Conservation (phyloP, 2,888 invertebrate species). For the Mamestra brassicae region DNA sequence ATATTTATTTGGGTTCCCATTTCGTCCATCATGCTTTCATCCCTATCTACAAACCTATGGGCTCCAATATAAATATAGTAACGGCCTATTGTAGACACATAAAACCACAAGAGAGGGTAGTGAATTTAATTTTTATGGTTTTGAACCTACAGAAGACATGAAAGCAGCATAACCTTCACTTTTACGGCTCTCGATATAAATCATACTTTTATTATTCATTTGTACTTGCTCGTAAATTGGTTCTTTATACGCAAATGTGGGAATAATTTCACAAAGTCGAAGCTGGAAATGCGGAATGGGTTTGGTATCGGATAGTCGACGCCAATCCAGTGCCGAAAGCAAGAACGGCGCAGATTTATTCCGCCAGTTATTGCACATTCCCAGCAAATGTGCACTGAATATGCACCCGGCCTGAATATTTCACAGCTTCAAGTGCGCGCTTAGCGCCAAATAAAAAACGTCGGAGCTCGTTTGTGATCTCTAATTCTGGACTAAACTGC, state of each 20-base stretch:
- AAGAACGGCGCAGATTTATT: constrained; percentile 77
- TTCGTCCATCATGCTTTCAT: constrained; percentile 63
- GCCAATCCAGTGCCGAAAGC: constrained; percentile 73
- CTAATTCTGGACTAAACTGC: constrained; percentile 46
- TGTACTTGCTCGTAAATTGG: constrained; percentile 46
- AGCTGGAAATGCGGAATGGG: constrained; percentile 64
- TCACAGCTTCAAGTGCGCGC: constrained; percentile 67
- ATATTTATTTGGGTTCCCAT: constrained; percentile 66
- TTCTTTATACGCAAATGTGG: constrained; percentile 40
- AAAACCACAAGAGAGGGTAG: constrained; percentile 45
- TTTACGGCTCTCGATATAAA: constrained; percentile 40
- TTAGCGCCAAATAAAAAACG: constrained; percentile 61
- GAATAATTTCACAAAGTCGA: constrained; percentile 63
- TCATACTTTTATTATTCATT: constrained; percentile 46
- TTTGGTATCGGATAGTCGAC: constrained; percentile 71
- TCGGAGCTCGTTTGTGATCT: constrained; percentile 38
- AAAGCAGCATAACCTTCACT: constrained; percentile 21
- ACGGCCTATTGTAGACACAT: constrained; percentile 49
- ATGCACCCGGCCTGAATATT: constrained; percentile 75
- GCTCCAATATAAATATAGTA: constrained; percentile 32
- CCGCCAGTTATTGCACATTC: constrained; percentile 80
- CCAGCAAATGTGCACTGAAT: constrained; percentile 77
- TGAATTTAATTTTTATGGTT: constrained; percentile 42
- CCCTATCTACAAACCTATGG: constrained; percentile 48
- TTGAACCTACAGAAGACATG: constrained; percentile 36